Evolutionary conservation across 2,113 vertebrate species (phyloP).

Genomic region (Serinus canaria): DNA sequence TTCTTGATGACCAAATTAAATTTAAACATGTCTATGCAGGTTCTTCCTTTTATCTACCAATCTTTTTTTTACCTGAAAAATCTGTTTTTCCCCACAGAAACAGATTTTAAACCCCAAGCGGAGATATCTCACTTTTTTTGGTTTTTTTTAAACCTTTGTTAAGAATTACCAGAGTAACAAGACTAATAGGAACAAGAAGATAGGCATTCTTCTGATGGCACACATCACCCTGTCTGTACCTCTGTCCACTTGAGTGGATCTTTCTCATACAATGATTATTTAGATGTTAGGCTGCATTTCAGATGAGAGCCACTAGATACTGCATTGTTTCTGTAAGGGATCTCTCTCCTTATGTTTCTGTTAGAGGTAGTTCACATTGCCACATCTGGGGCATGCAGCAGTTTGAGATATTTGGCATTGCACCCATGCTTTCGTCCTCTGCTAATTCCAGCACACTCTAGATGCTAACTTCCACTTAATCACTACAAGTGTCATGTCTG

Average conservation of each 20-base stretch:
- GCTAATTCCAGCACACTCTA: background rate
- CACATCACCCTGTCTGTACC: fast-evolving
- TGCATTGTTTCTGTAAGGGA: background rate
- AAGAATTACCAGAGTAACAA: background rate
- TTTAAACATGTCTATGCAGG: background rate
- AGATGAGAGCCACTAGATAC: background rate
- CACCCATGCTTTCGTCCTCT: background rate
- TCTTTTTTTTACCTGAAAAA: background rate
- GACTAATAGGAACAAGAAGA: background rate
- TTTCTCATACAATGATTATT: background rate
- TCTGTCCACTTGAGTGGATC: background rate
- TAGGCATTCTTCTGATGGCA: background rate
- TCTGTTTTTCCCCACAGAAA: background rate
- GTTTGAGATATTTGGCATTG: background rate
- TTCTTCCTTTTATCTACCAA: background rate
- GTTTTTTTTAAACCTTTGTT: background rate
- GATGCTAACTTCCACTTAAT: background rate
- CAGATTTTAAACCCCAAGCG: background rate
- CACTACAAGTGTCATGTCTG: background rate
- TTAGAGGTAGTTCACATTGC: background rate
- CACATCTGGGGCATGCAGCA: fast-evolving
- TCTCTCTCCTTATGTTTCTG: background rate
- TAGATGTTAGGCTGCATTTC: background rate
- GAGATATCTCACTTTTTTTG: background rate
- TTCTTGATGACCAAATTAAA: background rate